Evolutionary conservation across 2,888 invertebrate species (phyloP).

Genomic region (Melikaiella ostensackeni): DNA sequence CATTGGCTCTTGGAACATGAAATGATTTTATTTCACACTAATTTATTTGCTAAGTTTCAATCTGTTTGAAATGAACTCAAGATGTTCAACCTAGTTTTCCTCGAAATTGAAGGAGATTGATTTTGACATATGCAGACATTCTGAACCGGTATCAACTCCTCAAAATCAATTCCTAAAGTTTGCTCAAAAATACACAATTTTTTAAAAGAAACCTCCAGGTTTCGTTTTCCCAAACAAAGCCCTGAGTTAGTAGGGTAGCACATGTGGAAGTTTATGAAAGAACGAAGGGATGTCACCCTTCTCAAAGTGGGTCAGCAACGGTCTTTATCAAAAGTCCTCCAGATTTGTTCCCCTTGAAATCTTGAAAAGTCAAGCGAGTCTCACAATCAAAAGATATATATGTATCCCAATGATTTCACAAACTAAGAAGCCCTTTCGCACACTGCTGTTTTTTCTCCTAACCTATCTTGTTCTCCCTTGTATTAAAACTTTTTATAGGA

Average conservation of each 20-base stretch:
- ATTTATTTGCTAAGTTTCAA: neutral
- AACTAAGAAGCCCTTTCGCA: slow-evolving; percentile 26
- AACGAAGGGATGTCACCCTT: slow-evolving; percentile 17
- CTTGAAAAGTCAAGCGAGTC: slow-evolving; percentile 26
- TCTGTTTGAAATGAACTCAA: neutral
- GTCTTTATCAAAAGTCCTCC: slow-evolving; percentile 25
- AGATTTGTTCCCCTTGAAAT: slow-evolving; percentile 15
- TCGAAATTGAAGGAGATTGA: neutral
- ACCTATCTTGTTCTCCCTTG: neutral
- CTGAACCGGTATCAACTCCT: neutral
- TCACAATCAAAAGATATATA: neutral
- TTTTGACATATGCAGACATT: neutral
- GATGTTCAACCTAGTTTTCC: neutral
- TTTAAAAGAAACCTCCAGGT: neutral
- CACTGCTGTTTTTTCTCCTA: slow-evolving; percentile 5
- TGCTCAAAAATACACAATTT: neutral
- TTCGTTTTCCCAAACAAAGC: neutral
- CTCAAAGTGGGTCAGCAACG: slow-evolving; percentile 30
- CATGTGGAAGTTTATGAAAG: slow-evolving; percentile 32
- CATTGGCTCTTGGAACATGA: neutral
- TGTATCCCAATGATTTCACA: neutral
- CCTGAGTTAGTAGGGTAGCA: slow-evolving; percentile 3
- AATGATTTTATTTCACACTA: neutral
- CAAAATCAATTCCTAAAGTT: neutral
- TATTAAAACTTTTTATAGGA: neutral